Base-by-base conservation (phyloP, 2,113 vertebrate genomes). In the Corvus cornix region DNA sequence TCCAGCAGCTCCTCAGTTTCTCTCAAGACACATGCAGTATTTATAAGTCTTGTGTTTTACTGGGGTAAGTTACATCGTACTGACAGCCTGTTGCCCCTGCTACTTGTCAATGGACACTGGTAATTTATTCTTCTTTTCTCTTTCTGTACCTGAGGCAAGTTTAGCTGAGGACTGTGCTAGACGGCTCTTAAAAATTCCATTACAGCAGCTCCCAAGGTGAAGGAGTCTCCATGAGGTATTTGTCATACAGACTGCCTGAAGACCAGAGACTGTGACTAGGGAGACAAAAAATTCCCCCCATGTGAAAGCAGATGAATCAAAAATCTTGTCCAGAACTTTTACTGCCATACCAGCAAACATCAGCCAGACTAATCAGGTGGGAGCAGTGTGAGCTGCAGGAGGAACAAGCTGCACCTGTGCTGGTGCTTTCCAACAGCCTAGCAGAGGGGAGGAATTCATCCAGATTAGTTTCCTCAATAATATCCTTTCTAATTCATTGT, bases 121-220 rank as follows among this genome's bases (percentile, higher is more conserved):
- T 18, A 80, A 90, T 51, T 60, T 66, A 30, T 70, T 93, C 28
- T 49, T 94, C 86, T 33, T 91, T 16, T 68, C 37, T 91, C 41
- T 53, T 84, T 84, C 64, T 92, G 23, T 67, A 66, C 66, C 69
- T 4, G 0, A 86, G 83, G 85, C 59, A 84, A 90, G 39, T 86
- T 90, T 56, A 81, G 30, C 44, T 75, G 72, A 91, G 17, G 33
- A 84, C 27, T 70, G 11, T 30, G 35, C 46, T 95, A 43, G 41
- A 80, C 30, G 16, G 7, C 43, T 94, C 87, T 63, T 91, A 85
- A 95, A 86, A 96, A 95, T 74, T 91, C 72, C 56, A 70, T 76
- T 41, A 56, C 26, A 76, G n/a, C 26, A 30, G 12, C 33, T 92
- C 69, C 62, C 74, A 94, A 79, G 37, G 78, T 87, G 89, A 69